phyloP scores from a whole-genome alignment of 2,797 vertebrate species.

The Periparus ater region DNA sequence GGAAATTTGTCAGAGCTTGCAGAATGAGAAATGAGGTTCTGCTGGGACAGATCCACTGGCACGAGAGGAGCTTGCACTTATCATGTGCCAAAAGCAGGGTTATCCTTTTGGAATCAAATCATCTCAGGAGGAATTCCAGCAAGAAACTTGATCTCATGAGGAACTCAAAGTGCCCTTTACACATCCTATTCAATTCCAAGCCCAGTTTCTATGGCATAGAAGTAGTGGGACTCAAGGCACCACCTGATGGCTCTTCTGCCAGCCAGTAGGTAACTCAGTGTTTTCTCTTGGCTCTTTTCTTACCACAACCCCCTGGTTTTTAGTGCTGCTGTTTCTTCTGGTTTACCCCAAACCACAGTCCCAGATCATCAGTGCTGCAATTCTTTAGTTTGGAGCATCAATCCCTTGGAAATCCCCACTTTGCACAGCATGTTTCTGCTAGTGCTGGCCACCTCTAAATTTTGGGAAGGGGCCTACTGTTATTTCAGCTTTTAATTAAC shows the following conservation, averaged over 20 bases:
- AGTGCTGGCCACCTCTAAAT: fast-evolving
- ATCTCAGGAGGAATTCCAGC: background rate
- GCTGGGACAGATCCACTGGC: background rate
- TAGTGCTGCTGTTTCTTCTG: background rate
- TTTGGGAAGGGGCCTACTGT: background rate
- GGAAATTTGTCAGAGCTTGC: background rate
- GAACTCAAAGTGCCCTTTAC: background rate
- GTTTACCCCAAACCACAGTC: background rate
- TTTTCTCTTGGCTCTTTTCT: background rate
- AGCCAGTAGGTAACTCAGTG: background rate
- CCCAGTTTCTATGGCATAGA: background rate
- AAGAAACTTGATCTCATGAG: background rate
- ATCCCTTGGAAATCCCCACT: background rate
- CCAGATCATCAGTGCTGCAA: background rate
- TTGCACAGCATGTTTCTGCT: background rate
- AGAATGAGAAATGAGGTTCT: background rate
- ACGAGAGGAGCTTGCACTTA: background rate
- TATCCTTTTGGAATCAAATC: background rate
- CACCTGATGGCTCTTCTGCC: background rate
- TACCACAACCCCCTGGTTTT: background rate
- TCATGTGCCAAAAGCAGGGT: background rate
- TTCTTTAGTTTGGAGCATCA: background rate
- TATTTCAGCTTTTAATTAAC: background rate
- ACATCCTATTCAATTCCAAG: background rate
- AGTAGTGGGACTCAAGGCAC: background rate